phyloP scores from a whole-genome alignment of 2,113 vertebrate genomes.

The Dissostichus mawsoni region DNA sequence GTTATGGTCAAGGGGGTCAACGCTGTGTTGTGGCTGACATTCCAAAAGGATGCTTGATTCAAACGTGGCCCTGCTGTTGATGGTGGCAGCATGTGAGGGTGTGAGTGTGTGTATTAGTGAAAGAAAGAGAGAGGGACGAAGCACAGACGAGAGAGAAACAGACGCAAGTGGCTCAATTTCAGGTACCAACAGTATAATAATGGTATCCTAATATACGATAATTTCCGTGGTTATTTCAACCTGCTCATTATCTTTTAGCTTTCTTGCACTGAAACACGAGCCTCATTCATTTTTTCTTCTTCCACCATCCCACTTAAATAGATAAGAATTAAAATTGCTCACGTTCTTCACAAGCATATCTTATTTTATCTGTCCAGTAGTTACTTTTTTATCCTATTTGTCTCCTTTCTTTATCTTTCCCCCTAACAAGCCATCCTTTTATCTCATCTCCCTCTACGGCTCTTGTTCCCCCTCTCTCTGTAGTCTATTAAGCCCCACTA shows the following conservation, averaged over 20 bases:
- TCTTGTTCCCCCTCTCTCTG: constrained; percentile 57
- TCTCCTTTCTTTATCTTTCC: constrained; percentile 60
- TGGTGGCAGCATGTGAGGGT: not conserved
- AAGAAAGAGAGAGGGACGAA: not conserved
- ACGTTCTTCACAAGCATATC: constrained; percentile 43
- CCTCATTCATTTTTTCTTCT: constrained; percentile 46
- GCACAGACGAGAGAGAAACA: not conserved
- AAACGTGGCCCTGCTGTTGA: constrained; percentile 40
- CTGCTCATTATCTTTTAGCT: constrained; percentile 41
- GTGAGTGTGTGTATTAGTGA: not conserved
- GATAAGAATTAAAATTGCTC: constrained; percentile 50
- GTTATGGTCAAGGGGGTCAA: constrained; percentile 70
- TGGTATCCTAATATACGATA: constrained; percentile 41
- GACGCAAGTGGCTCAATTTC: constrained; percentile 31
- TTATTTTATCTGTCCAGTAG: constrained; percentile 54
- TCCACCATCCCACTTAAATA: constrained; percentile 26
- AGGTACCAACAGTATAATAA: constrained; percentile 30
- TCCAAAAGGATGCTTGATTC: constrained; percentile 51
- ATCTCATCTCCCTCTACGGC: constrained; percentile 57
- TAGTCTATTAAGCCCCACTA: constrained; percentile 85
- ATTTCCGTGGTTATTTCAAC: constrained; percentile 47
- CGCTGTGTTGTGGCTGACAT: constrained; percentile 58
- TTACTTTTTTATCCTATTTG: constrained; percentile 52
- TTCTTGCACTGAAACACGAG: constrained; percentile 49
- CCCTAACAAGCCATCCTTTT: constrained; percentile 61